phyloP scores from a whole-genome alignment of 2,888 invertebrate species.

The Heliconius ismenius region DNA sequence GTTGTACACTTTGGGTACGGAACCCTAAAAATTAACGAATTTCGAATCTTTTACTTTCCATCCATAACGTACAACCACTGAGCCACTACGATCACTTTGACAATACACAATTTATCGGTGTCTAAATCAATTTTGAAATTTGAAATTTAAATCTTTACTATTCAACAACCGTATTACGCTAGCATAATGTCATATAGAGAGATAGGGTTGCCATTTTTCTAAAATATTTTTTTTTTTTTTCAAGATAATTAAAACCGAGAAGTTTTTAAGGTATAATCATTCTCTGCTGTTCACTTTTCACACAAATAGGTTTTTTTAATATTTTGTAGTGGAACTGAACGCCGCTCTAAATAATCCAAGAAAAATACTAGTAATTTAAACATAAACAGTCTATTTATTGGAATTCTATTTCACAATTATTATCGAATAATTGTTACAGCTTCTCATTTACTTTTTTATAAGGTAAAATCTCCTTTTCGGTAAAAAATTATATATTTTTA shows the following conservation, averaged over 20 bases:
- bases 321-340: background rate
- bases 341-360: background rate
- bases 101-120: conserved; percentile 40
- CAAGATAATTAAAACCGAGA: background rate
- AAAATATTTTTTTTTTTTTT: no score
- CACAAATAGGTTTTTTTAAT: background rate
- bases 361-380: no score
- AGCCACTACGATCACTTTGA: background rate
- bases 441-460: no score
- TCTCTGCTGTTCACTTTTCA: background rate
- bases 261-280: background rate
- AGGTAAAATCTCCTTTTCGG: no score
- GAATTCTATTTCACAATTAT: no score
- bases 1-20: no score
- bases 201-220: background rate
- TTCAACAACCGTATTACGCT: conserved; percentile 33
- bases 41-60: background rate
- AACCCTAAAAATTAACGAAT: no score
- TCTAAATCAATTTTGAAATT: conserved; percentile 42
- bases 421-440: no score
- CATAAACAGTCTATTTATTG: no score
- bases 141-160: conserved; percentile 44
- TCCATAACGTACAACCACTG: background rate
- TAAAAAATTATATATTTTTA: no score
- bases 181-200: conserved; percentile 22